phyloP scores from a whole-genome alignment of 2,797 vertebrate genomes.

The Acanthurus lineatus region DNA sequence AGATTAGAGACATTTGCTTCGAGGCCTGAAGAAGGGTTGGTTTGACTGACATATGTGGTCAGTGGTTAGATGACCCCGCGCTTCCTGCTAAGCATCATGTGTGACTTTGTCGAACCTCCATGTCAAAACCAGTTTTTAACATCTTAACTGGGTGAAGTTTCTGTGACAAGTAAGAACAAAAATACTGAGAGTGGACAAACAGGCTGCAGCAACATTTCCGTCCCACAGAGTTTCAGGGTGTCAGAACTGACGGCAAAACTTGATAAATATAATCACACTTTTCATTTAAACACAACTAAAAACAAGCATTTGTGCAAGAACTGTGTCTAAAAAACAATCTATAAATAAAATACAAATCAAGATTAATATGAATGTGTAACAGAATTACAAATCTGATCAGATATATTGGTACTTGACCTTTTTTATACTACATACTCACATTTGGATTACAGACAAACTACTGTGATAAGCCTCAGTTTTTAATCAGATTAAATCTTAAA shows the following conservation, averaged over 20 bases:
- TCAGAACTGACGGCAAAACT: too few species aligned
- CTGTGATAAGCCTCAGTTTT: too few species aligned
- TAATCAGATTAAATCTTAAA: too few species aligned
- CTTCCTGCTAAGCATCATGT: neutral
- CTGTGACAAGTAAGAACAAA: conserved; percentile 2
- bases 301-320: neutral
- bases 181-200: neutral
- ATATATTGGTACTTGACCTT: neutral
- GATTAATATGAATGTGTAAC: neutral
- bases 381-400: neutral
- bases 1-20: too few species aligned
- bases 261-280: too few species aligned
- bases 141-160: neutral
- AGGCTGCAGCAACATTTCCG: conserved; percentile 2
- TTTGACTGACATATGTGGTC: neutral
- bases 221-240: neutral
- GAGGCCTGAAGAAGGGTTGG: neutral
- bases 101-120: neutral
- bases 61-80: neutral
- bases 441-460: neutral
- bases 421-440: neutral
- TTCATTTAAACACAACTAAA: neutral
- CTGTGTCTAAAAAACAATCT: neutral
- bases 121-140: conserved; percentile 2
- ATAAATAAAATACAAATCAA: neutral